These are phyloP conservation scores for Nothobranchius kuhntae DNA, from an alignment of 2,113 vertebrate species.

Conservation along the genomic window DNA sequence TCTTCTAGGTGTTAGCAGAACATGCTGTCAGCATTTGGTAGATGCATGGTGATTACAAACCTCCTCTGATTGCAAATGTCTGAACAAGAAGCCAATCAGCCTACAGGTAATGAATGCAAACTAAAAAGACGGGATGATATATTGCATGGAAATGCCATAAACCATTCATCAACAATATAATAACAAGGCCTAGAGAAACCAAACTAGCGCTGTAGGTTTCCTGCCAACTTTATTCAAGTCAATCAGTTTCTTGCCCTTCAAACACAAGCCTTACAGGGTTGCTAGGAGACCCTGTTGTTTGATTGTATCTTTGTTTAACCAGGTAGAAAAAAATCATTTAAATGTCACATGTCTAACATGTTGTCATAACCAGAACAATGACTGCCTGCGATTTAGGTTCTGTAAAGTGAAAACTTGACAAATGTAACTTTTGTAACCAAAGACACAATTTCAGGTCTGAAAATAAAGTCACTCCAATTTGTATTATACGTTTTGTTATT, in stretches of 20 bases:
- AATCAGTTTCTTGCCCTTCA: not conserved
- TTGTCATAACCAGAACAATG: not conserved
- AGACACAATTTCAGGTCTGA: too few relatives aligned
- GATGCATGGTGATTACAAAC: not conserved
- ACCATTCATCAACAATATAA: too few relatives aligned
- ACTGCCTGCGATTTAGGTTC: not conserved
- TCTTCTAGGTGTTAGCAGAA: not conserved
- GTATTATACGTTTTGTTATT: too few relatives aligned
- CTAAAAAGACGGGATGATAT: too few relatives aligned
- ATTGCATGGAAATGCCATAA: not conserved
- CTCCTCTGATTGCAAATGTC: not conserved
- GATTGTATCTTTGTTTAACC: not conserved
- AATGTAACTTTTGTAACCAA: not conserved
- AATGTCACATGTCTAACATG: not conserved
- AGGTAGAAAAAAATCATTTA: not conserved
- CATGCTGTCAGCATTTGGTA: not conserved
- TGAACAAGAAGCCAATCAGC: not conserved
- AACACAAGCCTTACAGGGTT: not conserved
- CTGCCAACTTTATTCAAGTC: too few relatives aligned
- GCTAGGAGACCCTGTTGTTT: not conserved
- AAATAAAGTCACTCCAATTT: too few relatives aligned
- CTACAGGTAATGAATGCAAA: not conserved
- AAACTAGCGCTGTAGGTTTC: too few relatives aligned
- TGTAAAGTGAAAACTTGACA: not conserved
- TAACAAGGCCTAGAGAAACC: too few relatives aligned